A percentile compares a stretch with the other conserved stretches of the same genome.
These are phyloP conservation scores for Isichthys henryi DNA, from an alignment of 2,113 vertebrate genomes.

Conservation along the genomic window DNA sequence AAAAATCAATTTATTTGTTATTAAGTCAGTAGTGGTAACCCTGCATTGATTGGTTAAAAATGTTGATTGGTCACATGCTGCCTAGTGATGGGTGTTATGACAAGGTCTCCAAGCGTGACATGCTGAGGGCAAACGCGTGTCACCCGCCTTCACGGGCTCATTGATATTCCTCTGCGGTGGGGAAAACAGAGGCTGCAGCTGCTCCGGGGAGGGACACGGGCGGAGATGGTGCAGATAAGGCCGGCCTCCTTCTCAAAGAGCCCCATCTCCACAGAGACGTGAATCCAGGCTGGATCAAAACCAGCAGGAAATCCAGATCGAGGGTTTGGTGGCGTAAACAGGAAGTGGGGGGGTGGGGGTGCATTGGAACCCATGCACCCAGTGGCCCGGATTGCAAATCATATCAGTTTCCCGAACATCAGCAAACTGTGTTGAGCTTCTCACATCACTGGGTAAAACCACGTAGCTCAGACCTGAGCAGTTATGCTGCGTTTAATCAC, in stretches of 20 bases:
- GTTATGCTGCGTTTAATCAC: neutral
- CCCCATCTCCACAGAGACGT: neutral
- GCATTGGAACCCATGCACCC: neutral
- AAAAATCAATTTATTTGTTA: neutral
- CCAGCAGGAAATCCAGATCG: neutral
- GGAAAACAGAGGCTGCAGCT: conserved; percentile 10
- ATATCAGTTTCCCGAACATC: neutral
- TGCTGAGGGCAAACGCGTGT: neutral
- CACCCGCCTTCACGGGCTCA: conserved; percentile 1
- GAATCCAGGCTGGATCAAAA: neutral
- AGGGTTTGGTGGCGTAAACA: neutral
- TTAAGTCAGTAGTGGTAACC: neutral
- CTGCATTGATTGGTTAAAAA: neutral
- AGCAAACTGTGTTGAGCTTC: neutral
- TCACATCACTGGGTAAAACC: neutral
- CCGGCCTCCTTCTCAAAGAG: neutral
- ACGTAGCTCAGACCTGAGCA: neutral
- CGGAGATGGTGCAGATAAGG: conserved; percentile 6
- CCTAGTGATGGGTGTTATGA: neutral
- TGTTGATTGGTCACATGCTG: neutral
- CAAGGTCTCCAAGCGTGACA: neutral
- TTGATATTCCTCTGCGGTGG: conserved; percentile 13
- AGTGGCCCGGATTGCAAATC: neutral
- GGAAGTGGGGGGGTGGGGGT: neutral
- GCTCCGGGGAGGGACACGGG: neutral